Base-by-base conservation (phyloP, 1,140 invertebrate species). In the Hyposmocoma kahamanoa region DNA sequence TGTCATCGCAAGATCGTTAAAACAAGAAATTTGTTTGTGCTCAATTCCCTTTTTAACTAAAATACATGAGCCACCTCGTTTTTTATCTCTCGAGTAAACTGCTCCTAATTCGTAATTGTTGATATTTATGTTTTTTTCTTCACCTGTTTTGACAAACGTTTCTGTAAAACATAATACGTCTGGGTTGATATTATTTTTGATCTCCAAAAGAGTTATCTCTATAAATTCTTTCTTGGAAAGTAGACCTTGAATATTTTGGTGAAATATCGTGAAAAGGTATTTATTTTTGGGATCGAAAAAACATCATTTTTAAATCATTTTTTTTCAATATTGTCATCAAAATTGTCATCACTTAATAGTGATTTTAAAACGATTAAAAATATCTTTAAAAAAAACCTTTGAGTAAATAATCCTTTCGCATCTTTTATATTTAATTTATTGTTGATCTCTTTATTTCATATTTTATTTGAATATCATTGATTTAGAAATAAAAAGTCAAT, bases 231-330 rank as follows among this genome's bases (percentile, higher is more conserved):
- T 19, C 20, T 39, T 39, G 18, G 36, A 39, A 3, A 39, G 17
- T 19, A 39, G 18, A 2, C 36, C 36, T 20, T 39, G 36, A 5
- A 39, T 39, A n/a, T 39, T 39, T 39, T 39, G 36, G 18, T 39
- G 36, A 5, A 39, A 39, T 8, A 39, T 4, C 6, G 6, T 34
- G 10, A 34, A 13, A 6, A 6, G 5, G 5, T 26, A 26, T 11
- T 26, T 26, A 26, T 26, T 26, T n/a, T n/a, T n/a, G n/a, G n/a
- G n/a, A n/a, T n/a, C n/a, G n/a, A n/a, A n/a, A n/a, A n/a, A n/a
- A n/a, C n/a, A n/a, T n/a, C n/a, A n/a, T n/a, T n/a, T n/a, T n/a
- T n/a, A n/a, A n/a, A n/a, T n/a, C n/a, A n/a, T n/a, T n/a, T n/a
- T n/a, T n/a, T n/a, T n/a, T n/a, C n/a, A n/a, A n/a, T n/a, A n/a